Base-by-base conservation (phyloP, 2,797 vertebrate species). In the Karalla daura region DNA sequence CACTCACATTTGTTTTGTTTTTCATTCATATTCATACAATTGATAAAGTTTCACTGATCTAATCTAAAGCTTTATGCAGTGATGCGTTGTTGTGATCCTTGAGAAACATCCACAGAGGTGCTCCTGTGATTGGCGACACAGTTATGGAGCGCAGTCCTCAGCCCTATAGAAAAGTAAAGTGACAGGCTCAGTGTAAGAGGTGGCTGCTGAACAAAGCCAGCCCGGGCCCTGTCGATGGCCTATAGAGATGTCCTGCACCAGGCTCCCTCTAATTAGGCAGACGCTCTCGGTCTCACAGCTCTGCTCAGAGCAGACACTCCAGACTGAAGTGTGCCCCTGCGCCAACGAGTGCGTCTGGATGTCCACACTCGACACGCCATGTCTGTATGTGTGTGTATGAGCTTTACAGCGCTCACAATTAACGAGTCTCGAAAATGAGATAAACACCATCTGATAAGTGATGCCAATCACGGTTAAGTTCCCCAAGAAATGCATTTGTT, bases 181-280 rank as follows among this genome's bases (percentile, higher is more conserved):
- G 90, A 93, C 90, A 85, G 89, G 41, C 80, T 80, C 51, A 72
- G 81, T 67, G 76, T 50, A 75, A 76, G 83, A 84, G 60, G 88
- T 86, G 89, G 68, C 75, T 76, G 56, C 53, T 14, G 85, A 86
- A 92, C 90, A 93, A 93, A 91, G 87, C 86, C 78, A 28, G 63
- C 47, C 36, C 83, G 84, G 78, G 77, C 49, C 78, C 81, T 72
- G 88, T 86, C 43, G 82, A 81, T 78, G 81, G 84, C 79, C 85
- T 72, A 71, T 80, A 89, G 88, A 91, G 88, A 83, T 72, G 86
- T 86, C 81, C 89, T 75, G 80, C 84, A 88, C 86, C 88, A 41
- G 89, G 84, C 87, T 88, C 70, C 81, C 85, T 81, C 89, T 87
- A 92, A 92, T 92, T 92, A 92, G 88, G 75, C 81, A 84, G 78